These are phyloP conservation scores for Manis javanica DNA, from an alignment of 2,797 vertebrate genomes.

Conservation along the genomic window DNA sequence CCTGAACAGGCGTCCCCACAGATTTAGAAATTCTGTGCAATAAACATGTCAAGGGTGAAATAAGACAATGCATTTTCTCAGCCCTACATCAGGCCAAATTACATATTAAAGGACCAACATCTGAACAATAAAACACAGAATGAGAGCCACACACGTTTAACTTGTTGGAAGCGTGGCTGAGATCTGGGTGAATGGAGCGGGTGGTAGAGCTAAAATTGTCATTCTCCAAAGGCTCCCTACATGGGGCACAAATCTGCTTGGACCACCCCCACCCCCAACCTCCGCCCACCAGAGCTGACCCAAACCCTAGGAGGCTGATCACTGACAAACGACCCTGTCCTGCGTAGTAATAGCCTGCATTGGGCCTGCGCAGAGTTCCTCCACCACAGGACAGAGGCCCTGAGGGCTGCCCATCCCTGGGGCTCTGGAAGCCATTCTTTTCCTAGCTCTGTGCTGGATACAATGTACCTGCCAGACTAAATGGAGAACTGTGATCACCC, in stretches of 20 bases:
- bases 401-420: neutral
- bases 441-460: neutral
- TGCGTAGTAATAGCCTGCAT: neutral
- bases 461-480: neutral
- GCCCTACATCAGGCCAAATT: neutral
- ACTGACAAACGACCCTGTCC: neutral
- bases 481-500: rapidly evolving
- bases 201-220: neutral
- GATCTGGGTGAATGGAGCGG: neutral
- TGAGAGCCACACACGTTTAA: neutral
- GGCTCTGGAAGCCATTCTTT: neutral
- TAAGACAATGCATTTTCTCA: constrained; percentile 52
- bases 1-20: constrained; percentile 62
- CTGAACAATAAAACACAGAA: neutral
- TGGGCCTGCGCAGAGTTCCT: neutral
- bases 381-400: neutral
- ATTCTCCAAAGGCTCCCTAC: neutral
- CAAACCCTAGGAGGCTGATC: rapidly evolving
- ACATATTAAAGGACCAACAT: constrained; percentile 32
- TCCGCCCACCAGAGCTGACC: neutral
- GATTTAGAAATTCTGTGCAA: constrained; percentile 50
- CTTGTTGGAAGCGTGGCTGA: neutral
- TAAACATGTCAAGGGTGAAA: constrained; percentile 75
- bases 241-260: neutral
- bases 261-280: neutral